phyloP scores from a whole-genome alignment of 2,888 invertebrate genomes.

The Agonopterix alstromeriana region DNA sequence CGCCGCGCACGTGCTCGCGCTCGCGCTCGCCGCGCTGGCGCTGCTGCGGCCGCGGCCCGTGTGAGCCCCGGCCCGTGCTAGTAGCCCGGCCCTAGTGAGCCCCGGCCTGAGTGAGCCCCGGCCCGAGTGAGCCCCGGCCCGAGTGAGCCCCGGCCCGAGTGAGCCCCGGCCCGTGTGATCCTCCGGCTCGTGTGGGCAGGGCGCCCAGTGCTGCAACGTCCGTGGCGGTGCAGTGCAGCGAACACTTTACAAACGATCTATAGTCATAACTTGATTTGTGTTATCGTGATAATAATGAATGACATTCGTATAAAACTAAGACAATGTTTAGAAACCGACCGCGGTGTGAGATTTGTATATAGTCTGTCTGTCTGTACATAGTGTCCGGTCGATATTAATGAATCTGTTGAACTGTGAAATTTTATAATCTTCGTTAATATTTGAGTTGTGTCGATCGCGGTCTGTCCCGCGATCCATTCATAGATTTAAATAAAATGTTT shows the following conservation, averaged over 20 bases:
- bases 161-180: neutral
- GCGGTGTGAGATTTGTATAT: too few species aligned
- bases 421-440: conserved; percentile 8
- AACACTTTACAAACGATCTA: neutral
- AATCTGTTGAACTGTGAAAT: conserved; percentile 6
- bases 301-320: neutral
- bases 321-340: neutral
- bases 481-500: too few species aligned
- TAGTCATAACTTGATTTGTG: neutral
- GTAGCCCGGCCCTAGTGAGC: neutral
- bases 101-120: neutral
- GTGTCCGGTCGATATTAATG: conserved; percentile 2
- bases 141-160: neutral
- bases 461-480: too few species aligned
- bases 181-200: conserved; percentile 6
- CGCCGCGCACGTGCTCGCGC: conserved; percentile 1
- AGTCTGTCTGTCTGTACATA: too few species aligned
- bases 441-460: neutral
- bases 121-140: neutral
- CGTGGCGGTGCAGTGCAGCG: neutral
- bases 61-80: neutral
- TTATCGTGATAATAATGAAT: neutral
- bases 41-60: neutral
- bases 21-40: conserved; percentile 10
- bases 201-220: neutral